Conservation (phyloP, 2,113 vertebrate species). For the Notarius lentiginosus region DNA sequence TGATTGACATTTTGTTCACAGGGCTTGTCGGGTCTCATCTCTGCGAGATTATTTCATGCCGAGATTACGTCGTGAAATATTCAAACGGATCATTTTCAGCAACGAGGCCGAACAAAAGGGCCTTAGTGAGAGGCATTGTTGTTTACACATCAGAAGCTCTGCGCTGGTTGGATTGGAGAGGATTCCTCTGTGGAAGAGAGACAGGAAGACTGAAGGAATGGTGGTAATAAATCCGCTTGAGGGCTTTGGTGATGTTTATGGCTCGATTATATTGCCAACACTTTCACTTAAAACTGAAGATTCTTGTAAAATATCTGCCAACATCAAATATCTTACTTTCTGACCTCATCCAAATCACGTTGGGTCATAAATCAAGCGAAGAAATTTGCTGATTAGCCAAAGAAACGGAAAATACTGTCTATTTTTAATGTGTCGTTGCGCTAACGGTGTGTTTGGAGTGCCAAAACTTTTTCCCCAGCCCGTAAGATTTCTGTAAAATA, state of each 20-base stretch:
- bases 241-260: not conserved
- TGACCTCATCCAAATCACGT: not conserved
- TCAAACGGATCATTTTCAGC: constrained; percentile 59
- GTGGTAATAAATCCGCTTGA: not conserved
- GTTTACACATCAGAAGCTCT: constrained; percentile 35
- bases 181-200: constrained; percentile 1
- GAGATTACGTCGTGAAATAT: constrained; percentile 61
- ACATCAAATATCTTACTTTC: not conserved
- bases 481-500: not conserved
- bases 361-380: not conserved
- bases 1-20: constrained; percentile 73
- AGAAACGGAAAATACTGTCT: not conserved
- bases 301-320: not conserved
- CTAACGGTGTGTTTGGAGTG: not conserved
- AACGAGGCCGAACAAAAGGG: constrained; percentile 26
- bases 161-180: not conserved
- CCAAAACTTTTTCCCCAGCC: not conserved
- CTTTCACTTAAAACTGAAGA: not conserved
- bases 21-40: constrained; percentile 67
- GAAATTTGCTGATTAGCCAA: not conserved
- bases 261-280: not conserved
- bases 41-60: constrained; percentile 56
- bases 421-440: not conserved
- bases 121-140: constrained; percentile 35
- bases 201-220: not conserved